A percentile compares a stretch with the other conserved stretches of the same genome.
Conservation (phyloP, 2,888 invertebrate genomes). For the Agonum fuliginosum region DNA sequence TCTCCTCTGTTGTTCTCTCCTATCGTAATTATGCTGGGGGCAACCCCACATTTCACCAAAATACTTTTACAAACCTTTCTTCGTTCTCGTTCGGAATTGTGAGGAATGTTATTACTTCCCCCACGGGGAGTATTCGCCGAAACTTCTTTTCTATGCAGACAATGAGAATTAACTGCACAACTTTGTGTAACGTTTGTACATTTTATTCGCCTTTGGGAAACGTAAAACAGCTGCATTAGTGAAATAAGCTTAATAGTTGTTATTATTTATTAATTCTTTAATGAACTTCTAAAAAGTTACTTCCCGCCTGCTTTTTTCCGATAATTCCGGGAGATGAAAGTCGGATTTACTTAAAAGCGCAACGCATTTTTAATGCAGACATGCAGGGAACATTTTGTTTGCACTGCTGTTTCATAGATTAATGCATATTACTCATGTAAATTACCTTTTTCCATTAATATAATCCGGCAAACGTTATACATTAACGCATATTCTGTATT, state of each 20-base stretch:
- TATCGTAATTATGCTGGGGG: neutral
- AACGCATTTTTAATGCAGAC: neutral
- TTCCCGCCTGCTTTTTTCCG: neutral
- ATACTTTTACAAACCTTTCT: slow-evolving; percentile 3
- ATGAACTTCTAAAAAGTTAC: slow-evolving; percentile 8
- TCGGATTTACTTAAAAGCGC: neutral
- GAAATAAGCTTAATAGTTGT: slow-evolving; percentile 19
- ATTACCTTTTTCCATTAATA: no score
- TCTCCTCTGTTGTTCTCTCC: slow-evolving; percentile 1
- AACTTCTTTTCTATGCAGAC: slow-evolving; percentile 39
- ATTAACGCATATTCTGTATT: no score
- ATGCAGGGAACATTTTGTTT: no score
- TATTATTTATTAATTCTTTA: slow-evolving; percentile 26
- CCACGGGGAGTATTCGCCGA: neutral
- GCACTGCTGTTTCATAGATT: no score
- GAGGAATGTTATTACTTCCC: slow-evolving; percentile 32
- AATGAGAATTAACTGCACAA: slow-evolving; percentile 36
- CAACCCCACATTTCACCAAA: slow-evolving; percentile 1
- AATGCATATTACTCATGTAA: no score
- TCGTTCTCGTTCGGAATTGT: slow-evolving; percentile 21
- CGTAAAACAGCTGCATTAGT: slow-evolving; percentile 17
- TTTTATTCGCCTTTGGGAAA: slow-evolving; percentile 13
- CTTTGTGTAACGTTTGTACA: slow-evolving; percentile 9
- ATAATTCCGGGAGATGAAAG: no score
- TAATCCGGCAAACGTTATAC: no score